Evolutionary conservation across 2,888 invertebrate genomes (phyloP).

Genomic region (Spialia ferax): DNA sequence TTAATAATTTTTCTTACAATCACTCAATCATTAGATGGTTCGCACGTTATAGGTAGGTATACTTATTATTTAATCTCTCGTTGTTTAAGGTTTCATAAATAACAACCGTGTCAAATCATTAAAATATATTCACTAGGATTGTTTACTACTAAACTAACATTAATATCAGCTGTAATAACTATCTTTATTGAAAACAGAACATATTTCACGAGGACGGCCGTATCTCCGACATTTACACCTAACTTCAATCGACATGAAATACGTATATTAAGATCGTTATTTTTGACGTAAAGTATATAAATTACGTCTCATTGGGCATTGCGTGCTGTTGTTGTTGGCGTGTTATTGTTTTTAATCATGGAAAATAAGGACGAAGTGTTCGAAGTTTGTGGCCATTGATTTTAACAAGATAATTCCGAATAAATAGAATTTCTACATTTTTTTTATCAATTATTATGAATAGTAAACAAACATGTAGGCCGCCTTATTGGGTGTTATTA

Average conservation of each 20-base stretch:
- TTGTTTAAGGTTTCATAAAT: constrained; percentile 5
- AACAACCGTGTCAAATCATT: constrained; percentile 15
- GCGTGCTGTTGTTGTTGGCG: constrained; percentile 20
- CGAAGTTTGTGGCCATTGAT: background rate
- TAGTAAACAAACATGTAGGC: no score
- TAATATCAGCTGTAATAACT: constrained; percentile 34
- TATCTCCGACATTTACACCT: constrained; percentile 39
- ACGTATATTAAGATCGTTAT: constrained; percentile 40
- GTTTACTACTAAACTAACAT: constrained; percentile 33
- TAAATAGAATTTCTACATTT: no score
- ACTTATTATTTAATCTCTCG: background rate
- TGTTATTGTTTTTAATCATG: constrained; percentile 15
- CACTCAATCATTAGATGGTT: background rate
- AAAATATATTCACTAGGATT: constrained; percentile 22
- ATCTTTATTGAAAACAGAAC: constrained; percentile 34
- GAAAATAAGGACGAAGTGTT: background rate
- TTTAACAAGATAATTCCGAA: no score
- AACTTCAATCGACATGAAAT: constrained; percentile 37
- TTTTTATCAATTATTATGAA: no score
- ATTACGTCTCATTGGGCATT: constrained; percentile 29
- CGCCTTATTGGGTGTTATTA: no score
- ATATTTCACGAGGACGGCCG: constrained; percentile 24
- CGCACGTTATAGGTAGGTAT: no score
- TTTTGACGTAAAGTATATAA: constrained; percentile 34
- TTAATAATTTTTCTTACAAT: background rate